Evolutionary conservation across 2,113 vertebrate genomes (phyloP), one percentile per base, ranked within the genome.

Genomic region (Chitala chitala): DNA sequence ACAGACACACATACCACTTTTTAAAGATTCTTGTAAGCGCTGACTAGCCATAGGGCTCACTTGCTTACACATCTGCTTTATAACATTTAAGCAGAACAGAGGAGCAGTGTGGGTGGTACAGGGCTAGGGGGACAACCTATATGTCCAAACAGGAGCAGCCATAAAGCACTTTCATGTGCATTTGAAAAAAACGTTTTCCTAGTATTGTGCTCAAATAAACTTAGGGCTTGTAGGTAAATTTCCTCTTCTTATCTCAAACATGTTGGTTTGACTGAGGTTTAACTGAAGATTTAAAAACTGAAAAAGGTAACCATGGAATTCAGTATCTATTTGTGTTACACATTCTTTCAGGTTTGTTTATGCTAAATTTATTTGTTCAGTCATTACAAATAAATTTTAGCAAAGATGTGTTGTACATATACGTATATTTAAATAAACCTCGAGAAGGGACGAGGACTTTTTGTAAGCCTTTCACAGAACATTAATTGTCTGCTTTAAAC

Each of bases 401-500:
- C 53, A 58, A 54, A 50, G 20, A 10, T 69, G 53, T 76, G 56
- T 71, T 53, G 68, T 79, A 69, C 54, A 75, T 82, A 64, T 68
- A 75, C 76, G 71, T 74, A 58, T 46, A 42, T 74, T 80, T 65
- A 80, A 78, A 79, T 61, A 31, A 77, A 64, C 56, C 44, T 65
- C n/a, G 31, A 58, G 53, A 75, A 76, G 13, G 20, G 42, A 42
- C 51, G 55, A 50, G 12, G 17, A 5, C 24, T 22, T 53, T 58
- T 72, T 72, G 5, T 15, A 12, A 66, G 48, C 73, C 20, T 12
- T 66, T 33, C 51, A 31, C 50, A 55, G 24, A 55, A 26, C 46
- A 15, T 55, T 9, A 8, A 7, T 58, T 10, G 4, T 26, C 31
- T 42, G 5, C 29, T 22, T 58, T 3, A 69, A 69, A 31, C 42